Base-by-base conservation (phyloP, 2,797 vertebrate genomes). In the Cheirogaleus major region DNA sequence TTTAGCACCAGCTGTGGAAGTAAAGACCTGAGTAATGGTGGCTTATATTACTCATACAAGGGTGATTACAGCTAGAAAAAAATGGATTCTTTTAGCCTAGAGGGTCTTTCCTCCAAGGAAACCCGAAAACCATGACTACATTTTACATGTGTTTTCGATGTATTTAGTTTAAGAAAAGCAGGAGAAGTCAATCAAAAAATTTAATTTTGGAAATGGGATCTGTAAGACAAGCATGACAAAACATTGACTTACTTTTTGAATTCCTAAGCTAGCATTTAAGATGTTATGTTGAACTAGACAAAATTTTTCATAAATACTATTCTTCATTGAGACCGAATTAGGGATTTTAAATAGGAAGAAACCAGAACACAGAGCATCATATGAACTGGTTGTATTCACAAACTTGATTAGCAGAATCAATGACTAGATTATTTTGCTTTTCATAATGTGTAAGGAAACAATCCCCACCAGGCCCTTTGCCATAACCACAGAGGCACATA, bases 151-250 rank as follows among this genome's bases (percentile, higher is more conserved):
- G 90, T 61, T 97, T 96, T 82, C 17, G 59, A 35, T 89, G 32
- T 81, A 50, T 89, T 86, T 69, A 92, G 57, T 67, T 85, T 72
- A 91, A 92, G 67, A 13, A 91, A 97, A 91, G 32, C 61, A 92
- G 61, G 41, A 94, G 82, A 83, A 84, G 80, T 93, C 91, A 89
- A 89, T 90, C 43, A 88, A 90, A 89, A 75, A 45, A 45, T 27
- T 80, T 85, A 83, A 91, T 93, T 92, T 93, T 83, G 45, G 61
- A 95, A 95, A 88, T 78, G 61, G 45, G 65, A 73, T 96, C 87
- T 90, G 22, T n/a, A 85, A 85, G 67, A 80, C 6, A 14, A 45
- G 73, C 4, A 43, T 12, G 50, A 80, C 27, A 89, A 86, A 95
- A 82, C 0, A 14, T 50, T 75, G 52, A 91, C 17, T 91, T 35